Percentiles rank a stretch among this genome's conserved stretches.
Conservation (phyloP, 2,888 invertebrate species). For the Euphydryas editha region DNA sequence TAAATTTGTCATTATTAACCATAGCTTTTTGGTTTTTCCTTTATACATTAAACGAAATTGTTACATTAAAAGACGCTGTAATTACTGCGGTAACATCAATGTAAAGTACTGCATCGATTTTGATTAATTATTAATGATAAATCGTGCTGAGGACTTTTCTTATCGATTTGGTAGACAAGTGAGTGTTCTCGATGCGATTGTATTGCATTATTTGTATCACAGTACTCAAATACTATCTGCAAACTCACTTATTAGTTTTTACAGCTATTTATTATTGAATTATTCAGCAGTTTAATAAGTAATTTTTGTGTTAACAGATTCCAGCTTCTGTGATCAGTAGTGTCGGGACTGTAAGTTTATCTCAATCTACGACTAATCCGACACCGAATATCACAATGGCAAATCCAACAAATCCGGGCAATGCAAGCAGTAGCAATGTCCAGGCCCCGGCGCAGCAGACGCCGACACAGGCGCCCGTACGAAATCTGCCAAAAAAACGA, state of each 20-base stretch:
- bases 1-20: constrained; percentile 1
- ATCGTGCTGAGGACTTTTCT: constrained; percentile 28
- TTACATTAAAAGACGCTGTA: neutral
- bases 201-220: constrained; percentile 5
- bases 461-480: constrained; percentile 83
- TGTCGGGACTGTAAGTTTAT: constrained; percentile 82
- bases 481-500: constrained; percentile 96
- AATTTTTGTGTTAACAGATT: constrained; percentile 63
- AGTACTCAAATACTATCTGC: neutral
- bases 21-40: constrained; percentile 1
- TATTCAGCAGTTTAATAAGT: neutral
- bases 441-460: constrained; percentile 63
- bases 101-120: constrained; percentile 30
- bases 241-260: neutral
- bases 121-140: constrained; percentile 35
- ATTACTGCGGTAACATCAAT: constrained; percentile 14
- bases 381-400: constrained; percentile 75
- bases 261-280: neutral
- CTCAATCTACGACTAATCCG: constrained; percentile 70
- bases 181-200: constrained; percentile 9
- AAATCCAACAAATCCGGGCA: constrained; percentile 75
- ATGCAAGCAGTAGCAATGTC: constrained; percentile 60
- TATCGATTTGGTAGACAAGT: constrained; percentile 28
- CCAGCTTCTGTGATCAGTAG: constrained; percentile 85
- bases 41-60: neutral